Conservation (phyloP, 1,140 invertebrate genomes). For the Portunus trituberculatus region DNA sequence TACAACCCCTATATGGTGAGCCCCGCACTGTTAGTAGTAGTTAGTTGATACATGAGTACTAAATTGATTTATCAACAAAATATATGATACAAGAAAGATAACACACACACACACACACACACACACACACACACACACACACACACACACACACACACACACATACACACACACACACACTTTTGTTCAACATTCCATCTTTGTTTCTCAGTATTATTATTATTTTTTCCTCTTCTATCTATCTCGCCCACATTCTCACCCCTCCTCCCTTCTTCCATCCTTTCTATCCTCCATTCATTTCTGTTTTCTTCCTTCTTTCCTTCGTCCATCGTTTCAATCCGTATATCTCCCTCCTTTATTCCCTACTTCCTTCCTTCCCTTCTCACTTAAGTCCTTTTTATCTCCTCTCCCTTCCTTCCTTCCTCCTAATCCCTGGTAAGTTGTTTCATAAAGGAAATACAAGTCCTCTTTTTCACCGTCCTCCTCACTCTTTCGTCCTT, state of each 20-base stretch:
- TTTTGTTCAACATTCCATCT: neutral
- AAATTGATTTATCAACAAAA: neutral
- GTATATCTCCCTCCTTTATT: neutral
- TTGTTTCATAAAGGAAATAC: neutral
- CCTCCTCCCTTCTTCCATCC: neutral
- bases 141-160: neutral
- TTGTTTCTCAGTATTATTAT: neutral
- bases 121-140: neutral
- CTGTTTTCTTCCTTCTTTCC: neutral
- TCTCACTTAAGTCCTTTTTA: neutral
- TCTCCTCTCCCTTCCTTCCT: neutral
- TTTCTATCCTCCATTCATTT: too few species aligned
- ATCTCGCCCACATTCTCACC: too few species aligned
- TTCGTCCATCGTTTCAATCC: too few species aligned
- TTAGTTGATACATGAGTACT: neutral
- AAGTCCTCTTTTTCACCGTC: neutral
- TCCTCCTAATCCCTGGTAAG: neutral
- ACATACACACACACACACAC: conserved; percentile 35
- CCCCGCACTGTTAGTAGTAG: too few species aligned
- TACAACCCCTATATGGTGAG: conserved; percentile 90
- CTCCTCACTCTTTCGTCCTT: neutral
- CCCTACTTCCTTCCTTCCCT: neutral
- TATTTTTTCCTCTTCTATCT: too few species aligned
- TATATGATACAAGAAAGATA: too few species aligned
- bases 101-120: too few species aligned